Base-by-base conservation (phyloP, 2,888 invertebrate genomes). In the Sminthurinus aureus region DNA sequence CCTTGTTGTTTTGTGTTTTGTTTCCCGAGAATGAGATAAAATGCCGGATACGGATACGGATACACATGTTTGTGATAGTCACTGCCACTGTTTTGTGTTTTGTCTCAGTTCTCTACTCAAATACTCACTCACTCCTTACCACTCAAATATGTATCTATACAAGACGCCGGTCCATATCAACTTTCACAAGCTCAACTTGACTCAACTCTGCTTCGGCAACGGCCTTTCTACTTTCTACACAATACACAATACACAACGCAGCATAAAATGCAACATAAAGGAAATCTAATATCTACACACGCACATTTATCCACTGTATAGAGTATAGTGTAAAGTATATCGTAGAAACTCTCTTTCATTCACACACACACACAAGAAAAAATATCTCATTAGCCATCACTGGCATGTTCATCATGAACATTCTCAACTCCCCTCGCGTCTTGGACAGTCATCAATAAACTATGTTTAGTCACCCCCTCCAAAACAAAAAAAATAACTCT, bases 1-100 rank as follows among this genome's bases (percentile, higher is more conserved):
- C 73, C 81, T 81, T 81, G 81, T 81, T 73, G 81, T 81, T 81
- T 81, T 81, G 81, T 73, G 81, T 81, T 81, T 81, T 81, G 81
- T 81, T 81, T 81, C 81, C 81, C 74, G 81, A 58, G 73, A 81
- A 74, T 81, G 81, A 81, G 81, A 81, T 81, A 74, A 81, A 81
- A 81, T 75, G 74, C 74, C 74, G 80, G 74, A 81, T 81, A 81
- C 81, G 80, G 74, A 81, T 81, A 81, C 81, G 58, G 73, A 24
- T 81, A 73, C 81, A 73, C 58, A 81, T 74, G 69, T 69, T 80
- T 73, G 73, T 80, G 73, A 80, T 79, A 71, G 71, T 26, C 80
- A 22, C 22, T 67, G 71, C 24, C 80, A 22, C 22, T 67, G n/a
- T 67, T n/a, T n/a, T 22, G 18, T 67, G 15, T 66, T 18, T 24